phyloP scores from a whole-genome alignment of 2,888 invertebrate genomes.

The Geotrupes spiniger region DNA sequence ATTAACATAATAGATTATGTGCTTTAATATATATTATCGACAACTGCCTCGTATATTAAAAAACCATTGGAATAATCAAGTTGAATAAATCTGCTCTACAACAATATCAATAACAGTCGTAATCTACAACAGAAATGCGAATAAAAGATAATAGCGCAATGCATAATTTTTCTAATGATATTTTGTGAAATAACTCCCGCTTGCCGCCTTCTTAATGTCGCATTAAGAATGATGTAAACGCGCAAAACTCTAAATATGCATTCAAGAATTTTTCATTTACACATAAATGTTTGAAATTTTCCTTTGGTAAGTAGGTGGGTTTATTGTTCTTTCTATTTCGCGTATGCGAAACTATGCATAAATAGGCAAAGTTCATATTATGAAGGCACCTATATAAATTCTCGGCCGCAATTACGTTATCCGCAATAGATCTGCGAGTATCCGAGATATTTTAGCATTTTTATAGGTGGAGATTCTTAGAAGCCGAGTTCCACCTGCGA shows the following conservation, averaged over 20 bases:
- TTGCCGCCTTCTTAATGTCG: slow-evolving; percentile 1
- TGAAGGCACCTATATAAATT: slow-evolving; percentile 16
- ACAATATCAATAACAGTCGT: no score
- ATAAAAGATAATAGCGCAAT: no score
- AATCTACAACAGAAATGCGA: no score
- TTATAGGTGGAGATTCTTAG: neutral
- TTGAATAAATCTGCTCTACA: no score
- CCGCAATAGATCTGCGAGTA: slow-evolving; percentile 5
- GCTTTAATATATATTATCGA: no score
- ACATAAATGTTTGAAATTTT: slow-evolving; percentile 5
- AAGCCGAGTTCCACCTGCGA: slow-evolving; percentile 1
- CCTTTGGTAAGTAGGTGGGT: slow-evolving; percentile 2
- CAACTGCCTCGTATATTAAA: no score
- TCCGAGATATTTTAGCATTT: slow-evolving; percentile 3
- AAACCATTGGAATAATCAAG: no score
- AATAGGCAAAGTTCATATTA: slow-evolving; percentile 4
- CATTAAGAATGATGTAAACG: slow-evolving; percentile 3
- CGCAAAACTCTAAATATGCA: slow-evolving; percentile 1
- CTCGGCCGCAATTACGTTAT: slow-evolving; percentile 9
- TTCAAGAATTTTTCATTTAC: slow-evolving; percentile 6
- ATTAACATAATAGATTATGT: no score
- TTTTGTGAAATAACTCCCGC: neutral
- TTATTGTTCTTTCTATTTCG: slow-evolving; percentile 5
- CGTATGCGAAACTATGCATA: neutral
- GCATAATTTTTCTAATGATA: slow-evolving; percentile 1